These are phyloP conservation scores for Tribolium freemani DNA, from an alignment of 2,888 invertebrate species.

Conservation along the genomic window DNA sequence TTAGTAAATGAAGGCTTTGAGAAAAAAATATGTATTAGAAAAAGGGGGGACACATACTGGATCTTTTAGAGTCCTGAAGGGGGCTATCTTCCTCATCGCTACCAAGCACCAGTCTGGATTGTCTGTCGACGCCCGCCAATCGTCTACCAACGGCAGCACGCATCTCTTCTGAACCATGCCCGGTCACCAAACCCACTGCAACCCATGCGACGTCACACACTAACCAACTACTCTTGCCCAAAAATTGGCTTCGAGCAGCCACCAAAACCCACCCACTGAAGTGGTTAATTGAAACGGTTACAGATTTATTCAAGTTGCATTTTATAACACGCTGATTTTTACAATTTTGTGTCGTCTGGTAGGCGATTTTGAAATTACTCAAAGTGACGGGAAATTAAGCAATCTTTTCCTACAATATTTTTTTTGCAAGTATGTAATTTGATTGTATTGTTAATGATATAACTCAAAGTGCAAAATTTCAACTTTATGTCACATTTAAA, in stretches of 20 bases:
- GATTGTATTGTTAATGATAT: too few relatives aligned
- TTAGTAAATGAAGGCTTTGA: neutral
- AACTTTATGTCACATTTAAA: too few relatives aligned
- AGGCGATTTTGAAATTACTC: too few relatives aligned
- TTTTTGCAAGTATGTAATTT: too few relatives aligned
- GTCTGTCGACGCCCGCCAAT: conserved; percentile 70
- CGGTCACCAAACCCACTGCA: conserved; percentile 64
- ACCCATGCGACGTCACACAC: conserved; percentile 52
- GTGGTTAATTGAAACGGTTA: neutral
- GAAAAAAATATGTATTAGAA: neutral
- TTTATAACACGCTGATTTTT: too few relatives aligned
- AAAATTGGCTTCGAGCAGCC: neutral
- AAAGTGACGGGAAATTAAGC: too few relatives aligned
- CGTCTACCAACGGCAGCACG: conserved; percentile 69
- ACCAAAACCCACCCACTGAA: neutral
- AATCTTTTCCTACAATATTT: too few relatives aligned
- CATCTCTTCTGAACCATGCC: conserved; percentile 63
- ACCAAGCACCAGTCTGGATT: conserved; percentile 67
- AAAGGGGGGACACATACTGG: conserved; percentile 77
- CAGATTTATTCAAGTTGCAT: neutral
- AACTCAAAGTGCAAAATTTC: too few relatives aligned
- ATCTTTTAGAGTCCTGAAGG: conserved; percentile 85
- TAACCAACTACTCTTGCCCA: conserved; percentile 44
- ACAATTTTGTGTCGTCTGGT: neutral
- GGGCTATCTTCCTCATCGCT: conserved; percentile 87